phyloP scores from a whole-genome alignment of 2,113 vertebrate genomes.

The Donacobius atricapilla region DNA sequence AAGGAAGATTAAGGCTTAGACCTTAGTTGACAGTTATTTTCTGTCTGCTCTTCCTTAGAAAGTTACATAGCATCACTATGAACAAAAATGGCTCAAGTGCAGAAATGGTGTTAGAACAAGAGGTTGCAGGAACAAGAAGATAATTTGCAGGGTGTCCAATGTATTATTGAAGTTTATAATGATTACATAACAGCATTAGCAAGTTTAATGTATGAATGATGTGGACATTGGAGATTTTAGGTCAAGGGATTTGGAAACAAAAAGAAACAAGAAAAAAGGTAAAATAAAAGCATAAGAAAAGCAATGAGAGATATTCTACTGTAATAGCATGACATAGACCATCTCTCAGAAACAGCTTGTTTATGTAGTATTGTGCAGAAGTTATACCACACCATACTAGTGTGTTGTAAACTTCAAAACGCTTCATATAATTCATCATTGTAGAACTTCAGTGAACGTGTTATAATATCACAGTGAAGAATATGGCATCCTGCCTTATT shows the following conservation, averaged over 20 bases:
- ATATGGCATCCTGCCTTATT: not conserved
- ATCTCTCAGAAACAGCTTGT: not conserved
- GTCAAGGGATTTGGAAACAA: not conserved
- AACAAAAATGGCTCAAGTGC: not conserved
- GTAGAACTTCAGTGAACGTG: not conserved
- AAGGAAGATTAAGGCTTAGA: not conserved
- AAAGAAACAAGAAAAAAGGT: not conserved
- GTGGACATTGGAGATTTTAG: not conserved
- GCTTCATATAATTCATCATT: not conserved
- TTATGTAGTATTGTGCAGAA: not conserved
- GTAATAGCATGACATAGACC: not conserved
- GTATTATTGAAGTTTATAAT: not conserved
- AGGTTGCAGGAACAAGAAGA: not conserved
- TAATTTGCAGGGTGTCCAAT: not conserved
- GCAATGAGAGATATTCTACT: not conserved
- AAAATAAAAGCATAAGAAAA: not conserved
- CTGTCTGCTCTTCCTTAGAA: not conserved
- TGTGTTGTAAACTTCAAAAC: not conserved
- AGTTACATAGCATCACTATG: not conserved
- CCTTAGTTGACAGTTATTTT: not conserved
- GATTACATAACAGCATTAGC: not conserved
- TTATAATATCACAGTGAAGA: not conserved
- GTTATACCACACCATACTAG: not conserved
- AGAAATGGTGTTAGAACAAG: not conserved
- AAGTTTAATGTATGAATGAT: not conserved